Evolutionary conservation across 2,888 invertebrate species (phyloP).

Genomic region (Caenorhabditis wallacei): DNA sequence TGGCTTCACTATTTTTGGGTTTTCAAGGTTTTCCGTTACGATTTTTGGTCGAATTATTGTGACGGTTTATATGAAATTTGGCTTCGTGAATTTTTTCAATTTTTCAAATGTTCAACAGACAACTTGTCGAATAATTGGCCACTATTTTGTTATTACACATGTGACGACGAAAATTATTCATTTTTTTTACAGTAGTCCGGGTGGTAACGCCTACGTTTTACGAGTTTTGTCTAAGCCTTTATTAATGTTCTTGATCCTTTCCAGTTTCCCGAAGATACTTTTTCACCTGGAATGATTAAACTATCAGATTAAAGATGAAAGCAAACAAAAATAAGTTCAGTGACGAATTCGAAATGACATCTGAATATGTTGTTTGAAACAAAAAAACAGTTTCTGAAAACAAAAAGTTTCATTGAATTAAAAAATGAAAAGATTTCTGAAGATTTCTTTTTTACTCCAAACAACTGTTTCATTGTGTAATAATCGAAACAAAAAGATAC

Average conservation of each 20-base stretch:
- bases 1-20: slow-evolving; percentile 28
- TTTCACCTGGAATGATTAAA: too few species aligned
- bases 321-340: too few species aligned
- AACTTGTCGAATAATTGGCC: neutral
- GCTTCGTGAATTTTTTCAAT: slow-evolving; percentile 25
- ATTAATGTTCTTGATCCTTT: too few species aligned
- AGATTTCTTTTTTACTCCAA: neutral
- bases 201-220: slow-evolving; percentile 1
- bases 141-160: neutral
- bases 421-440: neutral
- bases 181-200: neutral
- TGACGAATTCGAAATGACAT: too few species aligned
- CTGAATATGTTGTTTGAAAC: too few species aligned
- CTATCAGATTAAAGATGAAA: too few species aligned
- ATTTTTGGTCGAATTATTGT: slow-evolving; percentile 21
- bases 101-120: slow-evolving; percentile 5
- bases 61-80: neutral
- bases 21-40: slow-evolving; percentile 29
- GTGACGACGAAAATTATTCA: slow-evolving; percentile 2
- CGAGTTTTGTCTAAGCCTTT: neutral
- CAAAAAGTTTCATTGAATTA: neutral
- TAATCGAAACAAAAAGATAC: neutral
- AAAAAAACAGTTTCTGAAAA: too few species aligned
- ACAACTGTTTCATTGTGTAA: neutral
- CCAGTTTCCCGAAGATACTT: too few species aligned